These are phyloP conservation scores for Drosophila macrospina DNA, from an alignment of 2,888 invertebrate species.

Conservation along the genomic window DNA sequence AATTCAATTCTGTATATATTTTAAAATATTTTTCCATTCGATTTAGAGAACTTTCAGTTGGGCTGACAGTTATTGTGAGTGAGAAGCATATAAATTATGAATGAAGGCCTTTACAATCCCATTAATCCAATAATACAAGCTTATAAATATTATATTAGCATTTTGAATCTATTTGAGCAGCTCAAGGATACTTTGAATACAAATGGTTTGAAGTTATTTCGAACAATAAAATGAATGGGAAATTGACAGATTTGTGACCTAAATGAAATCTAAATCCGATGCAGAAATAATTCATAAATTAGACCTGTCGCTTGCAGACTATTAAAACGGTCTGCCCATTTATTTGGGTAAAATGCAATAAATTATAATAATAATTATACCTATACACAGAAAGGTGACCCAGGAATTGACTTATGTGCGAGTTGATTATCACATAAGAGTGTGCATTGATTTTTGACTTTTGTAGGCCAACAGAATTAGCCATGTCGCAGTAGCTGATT, in stretches of 20 bases:
- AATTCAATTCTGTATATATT: too few species aligned
- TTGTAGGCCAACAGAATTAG: conserved; percentile 47
- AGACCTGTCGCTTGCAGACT: conserved; percentile 13
- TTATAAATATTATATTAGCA: too few species aligned
- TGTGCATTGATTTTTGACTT: conserved; percentile 13
- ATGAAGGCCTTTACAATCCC: too few species aligned
- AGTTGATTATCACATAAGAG: background rate
- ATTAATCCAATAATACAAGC: too few species aligned
- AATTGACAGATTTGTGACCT: background rate
- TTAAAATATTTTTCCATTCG: too few species aligned
- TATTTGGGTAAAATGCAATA: conserved; percentile 37
- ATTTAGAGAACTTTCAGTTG: too few species aligned
- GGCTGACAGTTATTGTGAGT: too few species aligned
- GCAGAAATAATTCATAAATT: conserved; percentile 26
- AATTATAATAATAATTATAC: conserved; percentile 48
- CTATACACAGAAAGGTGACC: conserved; percentile 14
- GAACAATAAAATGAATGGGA: background rate
- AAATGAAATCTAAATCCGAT: background rate
- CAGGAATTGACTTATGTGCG: background rate
- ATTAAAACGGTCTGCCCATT: conserved; percentile 33
- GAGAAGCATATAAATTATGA: too few species aligned
- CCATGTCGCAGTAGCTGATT: conserved; percentile 27
- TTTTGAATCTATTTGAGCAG: too few species aligned
- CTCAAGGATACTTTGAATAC: too few species aligned
- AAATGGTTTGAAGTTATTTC: too few species aligned